These are phyloP conservation scores for Poeciliopsis retropinna DNA, from an alignment of 2,113 vertebrate genomes.

Conservation along the genomic window DNA sequence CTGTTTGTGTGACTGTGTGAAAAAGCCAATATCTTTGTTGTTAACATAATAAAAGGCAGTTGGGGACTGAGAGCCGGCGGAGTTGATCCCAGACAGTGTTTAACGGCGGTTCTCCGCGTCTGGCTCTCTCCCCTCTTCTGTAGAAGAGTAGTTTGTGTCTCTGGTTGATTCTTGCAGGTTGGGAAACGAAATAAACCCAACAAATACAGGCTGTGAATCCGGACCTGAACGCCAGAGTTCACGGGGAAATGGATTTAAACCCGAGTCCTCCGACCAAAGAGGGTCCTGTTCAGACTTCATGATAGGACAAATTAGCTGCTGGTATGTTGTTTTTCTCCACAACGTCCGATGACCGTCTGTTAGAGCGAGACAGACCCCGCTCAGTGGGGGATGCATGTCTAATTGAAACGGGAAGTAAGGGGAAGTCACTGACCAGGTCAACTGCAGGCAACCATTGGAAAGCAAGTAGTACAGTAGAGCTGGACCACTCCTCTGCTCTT, in stretches of 20 bases:
- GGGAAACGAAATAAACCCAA: no score
- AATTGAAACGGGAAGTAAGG: conserved; percentile 37
- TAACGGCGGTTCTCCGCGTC: no score
- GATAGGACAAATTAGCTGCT: conserved; percentile 42
- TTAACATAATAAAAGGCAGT: no score
- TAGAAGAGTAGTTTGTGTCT: no score
- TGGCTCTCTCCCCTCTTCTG: no score
- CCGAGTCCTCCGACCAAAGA: conserved; percentile 6
- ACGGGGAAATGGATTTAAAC: conserved; percentile 37
- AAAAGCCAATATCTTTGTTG: no score
- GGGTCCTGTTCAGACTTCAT: conserved; percentile 46
- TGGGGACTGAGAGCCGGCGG: no score
- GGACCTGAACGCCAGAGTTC: conserved; percentile 19
- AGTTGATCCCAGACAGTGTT: no score
- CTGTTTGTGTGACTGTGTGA: no score
- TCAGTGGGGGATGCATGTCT: background rate
- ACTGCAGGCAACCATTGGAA: background rate
- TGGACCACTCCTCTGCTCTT: background rate
- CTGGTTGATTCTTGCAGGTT: no score
- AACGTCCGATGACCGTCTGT: background rate
- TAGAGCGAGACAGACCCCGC: conserved; percentile 8
- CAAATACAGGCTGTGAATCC: background rate
- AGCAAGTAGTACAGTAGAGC: background rate
- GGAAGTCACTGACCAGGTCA: conserved; percentile 26
- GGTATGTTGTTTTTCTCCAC: conserved; percentile 59